These are phyloP conservation scores for Ethmia dodecea DNA, from an alignment of 2,888 invertebrate genomes.

Conservation along the genomic window DNA sequence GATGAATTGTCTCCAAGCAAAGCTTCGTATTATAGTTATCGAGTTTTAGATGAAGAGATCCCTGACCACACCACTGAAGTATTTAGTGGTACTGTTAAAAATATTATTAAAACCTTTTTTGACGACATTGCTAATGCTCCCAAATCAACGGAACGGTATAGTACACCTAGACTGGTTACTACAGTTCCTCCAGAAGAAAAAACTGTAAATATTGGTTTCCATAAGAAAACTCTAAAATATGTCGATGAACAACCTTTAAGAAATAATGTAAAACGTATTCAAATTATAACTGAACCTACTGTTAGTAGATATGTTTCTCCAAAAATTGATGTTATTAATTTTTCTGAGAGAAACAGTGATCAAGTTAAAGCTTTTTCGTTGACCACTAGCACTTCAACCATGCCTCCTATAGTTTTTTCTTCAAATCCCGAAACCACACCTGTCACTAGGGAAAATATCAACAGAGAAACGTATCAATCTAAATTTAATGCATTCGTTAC, in stretches of 20 bases:
- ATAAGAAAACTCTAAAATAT: slow-evolving; percentile 48
- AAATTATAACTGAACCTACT: slow-evolving; percentile 55
- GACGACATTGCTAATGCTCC: slow-evolving; percentile 42
- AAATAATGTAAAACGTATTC: slow-evolving; percentile 44
- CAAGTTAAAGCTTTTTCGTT: slow-evolving; percentile 32
- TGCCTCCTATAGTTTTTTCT: slow-evolving; percentile 25
- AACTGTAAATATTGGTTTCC: slow-evolving; percentile 57
- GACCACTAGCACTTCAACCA: slow-evolving; percentile 33
- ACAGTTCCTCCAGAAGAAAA: slow-evolving; percentile 39
- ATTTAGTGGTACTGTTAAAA: slow-evolving; percentile 55
- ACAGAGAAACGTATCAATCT: slow-evolving; percentile 37
- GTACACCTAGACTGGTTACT: slow-evolving; percentile 1
- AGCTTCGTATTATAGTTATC: slow-evolving; percentile 58
- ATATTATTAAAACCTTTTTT: slow-evolving; percentile 58
- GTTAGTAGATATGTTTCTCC: slow-evolving; percentile 29
- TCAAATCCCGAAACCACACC: slow-evolving; percentile 34
- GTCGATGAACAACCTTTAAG: slow-evolving; percentile 44
- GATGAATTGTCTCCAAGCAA: slow-evolving; percentile 36
- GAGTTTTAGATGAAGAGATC: slow-evolving; percentile 49
- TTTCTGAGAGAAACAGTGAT: slow-evolving; percentile 21
- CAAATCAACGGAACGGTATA: slow-evolving; percentile 8
- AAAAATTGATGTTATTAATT: slow-evolving; percentile 25
- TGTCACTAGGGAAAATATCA: slow-evolving; percentile 29
- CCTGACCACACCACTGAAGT: slow-evolving; percentile 64
- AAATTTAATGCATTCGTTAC: slow-evolving; percentile 46